Conservation (phyloP, 2,113 vertebrate genomes). For the Cavia porcellus region DNA sequence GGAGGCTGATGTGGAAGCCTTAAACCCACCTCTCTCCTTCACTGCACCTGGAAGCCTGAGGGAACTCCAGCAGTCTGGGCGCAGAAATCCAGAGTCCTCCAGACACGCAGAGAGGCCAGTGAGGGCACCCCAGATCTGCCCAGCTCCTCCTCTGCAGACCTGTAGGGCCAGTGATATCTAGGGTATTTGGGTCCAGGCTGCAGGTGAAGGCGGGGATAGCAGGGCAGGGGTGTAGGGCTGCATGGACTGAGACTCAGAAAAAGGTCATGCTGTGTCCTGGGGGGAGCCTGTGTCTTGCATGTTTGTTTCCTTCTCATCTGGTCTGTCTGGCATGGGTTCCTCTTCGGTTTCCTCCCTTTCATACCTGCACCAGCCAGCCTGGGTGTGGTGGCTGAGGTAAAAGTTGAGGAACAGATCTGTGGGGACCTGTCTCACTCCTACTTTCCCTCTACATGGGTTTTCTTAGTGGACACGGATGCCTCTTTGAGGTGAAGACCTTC, state of each 20-base stretch:
- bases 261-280: rapidly evolving
- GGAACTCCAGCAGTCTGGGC: too few species aligned
- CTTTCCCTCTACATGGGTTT: background rate
- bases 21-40: too few species aligned
- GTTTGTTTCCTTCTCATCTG: background rate
- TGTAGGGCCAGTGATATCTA: background rate
- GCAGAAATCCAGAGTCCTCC: too few species aligned
- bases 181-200: background rate
- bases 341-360: rapidly evolving
- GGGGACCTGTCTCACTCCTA: background rate
- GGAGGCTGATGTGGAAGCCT: too few species aligned
- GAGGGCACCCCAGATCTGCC: too few species aligned
- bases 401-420: too few species aligned
- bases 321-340: background rate
- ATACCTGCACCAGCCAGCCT: rapidly evolving
- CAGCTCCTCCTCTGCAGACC: too few species aligned
- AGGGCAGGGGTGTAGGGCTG: background rate
- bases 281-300: rapidly evolving
- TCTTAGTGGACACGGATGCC: background rate
- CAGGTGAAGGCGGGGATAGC: background rate
- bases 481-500: background rate
- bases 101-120: too few species aligned
- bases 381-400: background rate
- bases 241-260: rapidly evolving
- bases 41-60: too few species aligned